These are phyloP conservation scores for Mechanitis mazaeus DNA, from an alignment of 2,888 invertebrate genomes.

Conservation along the genomic window DNA sequence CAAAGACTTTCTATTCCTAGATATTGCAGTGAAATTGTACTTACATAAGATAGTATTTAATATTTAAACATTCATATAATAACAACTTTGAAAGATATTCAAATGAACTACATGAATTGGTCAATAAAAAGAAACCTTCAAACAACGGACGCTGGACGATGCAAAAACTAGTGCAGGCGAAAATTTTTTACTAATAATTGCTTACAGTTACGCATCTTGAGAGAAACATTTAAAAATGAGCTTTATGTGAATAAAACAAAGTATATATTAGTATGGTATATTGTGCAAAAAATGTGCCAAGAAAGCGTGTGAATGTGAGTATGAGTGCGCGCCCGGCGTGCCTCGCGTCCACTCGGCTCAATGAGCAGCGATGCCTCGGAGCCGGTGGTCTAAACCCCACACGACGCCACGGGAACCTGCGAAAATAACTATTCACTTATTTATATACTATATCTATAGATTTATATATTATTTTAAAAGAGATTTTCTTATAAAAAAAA, in stretches of 20 bases:
- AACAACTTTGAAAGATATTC: neutral
- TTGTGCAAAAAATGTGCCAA: constrained; percentile 13
- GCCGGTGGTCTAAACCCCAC: constrained; percentile 55
- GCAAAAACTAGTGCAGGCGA: constrained; percentile 37
- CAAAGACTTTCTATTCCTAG: too few species aligned
- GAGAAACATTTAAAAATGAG: neutral
- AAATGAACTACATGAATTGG: neutral
- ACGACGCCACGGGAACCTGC: constrained; percentile 36
- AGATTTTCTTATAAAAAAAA: too few species aligned
- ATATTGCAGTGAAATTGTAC: too few species aligned
- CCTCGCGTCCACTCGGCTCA: constrained; percentile 47
- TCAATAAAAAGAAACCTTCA: constrained; percentile 17
- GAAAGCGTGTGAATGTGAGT: constrained; percentile 37
- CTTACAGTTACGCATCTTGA: neutral
- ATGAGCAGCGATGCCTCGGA: constrained; percentile 55
- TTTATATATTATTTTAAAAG: too few species aligned
- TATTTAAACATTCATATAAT: neutral
- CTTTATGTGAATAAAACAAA: constrained; percentile 1
- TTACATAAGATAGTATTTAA: too few species aligned
- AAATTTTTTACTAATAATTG: constrained; percentile 13
- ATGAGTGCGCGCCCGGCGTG: constrained; percentile 30
- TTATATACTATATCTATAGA: too few species aligned
- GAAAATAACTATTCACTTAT: constrained; percentile 11
- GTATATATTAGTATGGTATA: neutral
- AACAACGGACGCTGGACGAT: constrained; percentile 18